Evolutionary conservation across 2,797 vertebrate species (phyloP).

Genomic region (Enteromius fasciolatus): DNA sequence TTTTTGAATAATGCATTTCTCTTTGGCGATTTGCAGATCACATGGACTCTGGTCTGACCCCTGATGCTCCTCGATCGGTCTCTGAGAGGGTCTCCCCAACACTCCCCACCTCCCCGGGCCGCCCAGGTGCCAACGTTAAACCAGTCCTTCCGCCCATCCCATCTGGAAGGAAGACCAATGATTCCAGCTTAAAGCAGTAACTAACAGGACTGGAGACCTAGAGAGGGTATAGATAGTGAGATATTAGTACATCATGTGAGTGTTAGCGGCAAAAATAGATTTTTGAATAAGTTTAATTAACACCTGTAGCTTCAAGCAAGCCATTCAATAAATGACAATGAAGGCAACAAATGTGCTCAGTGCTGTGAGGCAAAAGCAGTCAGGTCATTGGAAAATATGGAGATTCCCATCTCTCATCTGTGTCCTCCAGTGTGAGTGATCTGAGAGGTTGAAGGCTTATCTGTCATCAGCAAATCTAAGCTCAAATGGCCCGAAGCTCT

Average conservation of each 20-base stretch:
- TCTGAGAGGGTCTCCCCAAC: constrained; percentile 48
- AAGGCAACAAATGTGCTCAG: constrained; percentile 4
- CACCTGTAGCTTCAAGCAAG: neutral
- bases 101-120: constrained; percentile 51
- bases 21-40: constrained; percentile 49
- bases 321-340: neutral
- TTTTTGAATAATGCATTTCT: constrained; percentile 4
- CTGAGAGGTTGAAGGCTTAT: constrained; percentile 14
- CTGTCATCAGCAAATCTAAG: neutral
- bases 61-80: constrained; percentile 48
- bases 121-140: constrained; percentile 76
- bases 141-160: constrained; percentile 87
- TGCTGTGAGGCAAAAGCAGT: constrained; percentile 33
- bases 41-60: constrained; percentile 47
- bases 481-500: neutral
- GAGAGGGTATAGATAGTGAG: neutral
- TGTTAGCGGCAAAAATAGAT: neutral
- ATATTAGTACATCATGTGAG: neutral
- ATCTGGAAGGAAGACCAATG: constrained; percentile 69
- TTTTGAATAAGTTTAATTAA: neutral
- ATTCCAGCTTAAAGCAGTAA: neutral
- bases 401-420: constrained; percentile 21
- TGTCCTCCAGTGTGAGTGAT: constrained; percentile 15
- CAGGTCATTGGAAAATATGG: constrained; percentile 13
- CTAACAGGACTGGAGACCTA: neutral